Percentiles rank a stretch among this genome's conserved stretches.
phyloP scores from a whole-genome alignment of 1,140 invertebrate species.

The Dendroctonus ponderosae region DNA sequence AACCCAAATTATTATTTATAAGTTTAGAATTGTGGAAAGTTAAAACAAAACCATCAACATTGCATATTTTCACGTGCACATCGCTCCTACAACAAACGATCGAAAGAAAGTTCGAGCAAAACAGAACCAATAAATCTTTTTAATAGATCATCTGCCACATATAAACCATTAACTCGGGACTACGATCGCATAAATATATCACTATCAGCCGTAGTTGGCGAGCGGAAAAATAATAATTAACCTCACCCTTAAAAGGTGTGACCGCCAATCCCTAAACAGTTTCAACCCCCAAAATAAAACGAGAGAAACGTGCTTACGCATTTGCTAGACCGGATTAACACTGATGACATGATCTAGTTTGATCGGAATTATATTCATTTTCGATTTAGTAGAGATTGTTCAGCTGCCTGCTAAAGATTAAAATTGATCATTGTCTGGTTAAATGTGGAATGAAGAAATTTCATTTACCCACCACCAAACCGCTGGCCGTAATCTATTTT shows the following conservation, averaged over 20 bases:
- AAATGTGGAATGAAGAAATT: no score
- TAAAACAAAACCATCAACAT: no score
- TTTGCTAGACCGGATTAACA: constrained; percentile 18
- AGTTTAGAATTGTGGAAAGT: no score
- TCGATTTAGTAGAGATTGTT: neutral
- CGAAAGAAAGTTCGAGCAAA: no score
- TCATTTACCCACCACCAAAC: no score
- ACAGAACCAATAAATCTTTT: constrained; percentile 1
- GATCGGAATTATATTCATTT: constrained; percentile 24
- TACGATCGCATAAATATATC: constrained; percentile 15
- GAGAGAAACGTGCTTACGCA: constrained; percentile 22
- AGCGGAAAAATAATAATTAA: constrained; percentile 30
- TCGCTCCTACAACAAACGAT: no score
- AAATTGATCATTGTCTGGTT: no score
- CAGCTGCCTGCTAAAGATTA: no score
- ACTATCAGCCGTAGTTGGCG: constrained; percentile 11
- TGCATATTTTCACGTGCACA: no score
- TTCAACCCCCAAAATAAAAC: constrained; percentile 15
- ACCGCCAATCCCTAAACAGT: constrained; percentile 14
- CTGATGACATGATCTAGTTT: constrained; percentile 14
- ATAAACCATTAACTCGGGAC: constrained; percentile 9
- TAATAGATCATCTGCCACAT: constrained; percentile 21
- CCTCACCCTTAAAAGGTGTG: constrained; percentile 27
- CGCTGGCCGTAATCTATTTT: no score
- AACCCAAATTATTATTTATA: no score